These are phyloP conservation scores for Heliconius hewitsoni DNA, from an alignment of 1,140 invertebrate genomes.

Conservation along the genomic window DNA sequence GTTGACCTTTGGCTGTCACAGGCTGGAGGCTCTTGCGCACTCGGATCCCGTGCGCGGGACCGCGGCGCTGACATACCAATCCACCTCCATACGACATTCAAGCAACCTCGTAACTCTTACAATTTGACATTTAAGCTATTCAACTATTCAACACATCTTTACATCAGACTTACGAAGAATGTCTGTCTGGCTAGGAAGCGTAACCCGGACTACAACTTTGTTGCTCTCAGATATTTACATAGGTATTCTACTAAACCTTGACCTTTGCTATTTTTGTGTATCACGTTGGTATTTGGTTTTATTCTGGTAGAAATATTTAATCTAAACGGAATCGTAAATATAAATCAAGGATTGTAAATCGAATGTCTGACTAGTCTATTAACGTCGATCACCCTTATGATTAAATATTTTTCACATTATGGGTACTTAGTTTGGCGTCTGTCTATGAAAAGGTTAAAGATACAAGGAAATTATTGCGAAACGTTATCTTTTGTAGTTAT, in stretches of 20 bases:
- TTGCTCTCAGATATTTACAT: slow-evolving; percentile 2
- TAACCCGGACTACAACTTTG: neutral
- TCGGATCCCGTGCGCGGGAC: slow-evolving; percentile 33
- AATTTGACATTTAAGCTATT: slow-evolving; percentile 50
- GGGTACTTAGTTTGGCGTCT: slow-evolving; percentile 13
- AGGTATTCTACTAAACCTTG: slow-evolving; percentile 16
- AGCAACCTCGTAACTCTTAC: slow-evolving; percentile 49
- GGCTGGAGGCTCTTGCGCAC: slow-evolving; percentile 44
- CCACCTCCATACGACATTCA: slow-evolving; percentile 58
- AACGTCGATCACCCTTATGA: neutral
- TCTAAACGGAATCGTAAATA: neutral
- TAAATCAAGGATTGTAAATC: neutral
- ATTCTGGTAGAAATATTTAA: neutral
- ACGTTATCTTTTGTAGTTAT: slow-evolving; percentile 35
- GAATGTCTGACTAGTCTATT: neutral
- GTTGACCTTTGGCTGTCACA: slow-evolving; percentile 59
- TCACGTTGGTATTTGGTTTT: neutral
- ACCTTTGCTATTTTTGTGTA: slow-evolving; percentile 13
- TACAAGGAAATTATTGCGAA: slow-evolving; percentile 52
- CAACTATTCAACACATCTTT: slow-evolving; percentile 37
- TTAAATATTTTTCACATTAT: slow-evolving; percentile 3
- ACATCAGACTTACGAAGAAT: slow-evolving; percentile 4
- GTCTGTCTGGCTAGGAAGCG: slow-evolving; percentile 30
- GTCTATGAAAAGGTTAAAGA: slow-evolving; percentile 46
- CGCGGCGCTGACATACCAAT: slow-evolving; percentile 35